Conservation (phyloP, 23 tunicate species). For the Halocynthia roretzi region DNA sequence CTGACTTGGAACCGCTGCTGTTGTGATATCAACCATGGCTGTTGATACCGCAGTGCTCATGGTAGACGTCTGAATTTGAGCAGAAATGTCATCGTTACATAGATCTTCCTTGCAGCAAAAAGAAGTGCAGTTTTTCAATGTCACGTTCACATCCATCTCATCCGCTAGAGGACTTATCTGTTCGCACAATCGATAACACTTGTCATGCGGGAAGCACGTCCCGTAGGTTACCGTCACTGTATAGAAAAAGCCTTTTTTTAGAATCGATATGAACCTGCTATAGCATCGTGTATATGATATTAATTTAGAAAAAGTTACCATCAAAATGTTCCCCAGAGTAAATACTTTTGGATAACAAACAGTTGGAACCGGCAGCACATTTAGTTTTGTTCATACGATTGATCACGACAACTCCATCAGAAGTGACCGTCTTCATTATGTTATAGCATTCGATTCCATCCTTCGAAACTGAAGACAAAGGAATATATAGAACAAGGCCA, state of each 20-base stretch:
- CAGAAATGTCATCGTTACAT: not conserved
- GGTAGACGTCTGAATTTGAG: not conserved
- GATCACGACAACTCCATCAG: not conserved
- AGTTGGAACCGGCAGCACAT: not conserved
- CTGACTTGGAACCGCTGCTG: not conserved
- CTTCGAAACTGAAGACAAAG: not conserved
- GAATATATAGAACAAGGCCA: not conserved
- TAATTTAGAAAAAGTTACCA: not conserved
- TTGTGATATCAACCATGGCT: not conserved
- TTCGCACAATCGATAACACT: not conserved
- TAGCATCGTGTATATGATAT: too few species aligned
- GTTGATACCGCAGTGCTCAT: not conserved
- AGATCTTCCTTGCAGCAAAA: not conserved
- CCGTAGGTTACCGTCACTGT: constrained; percentile 1
- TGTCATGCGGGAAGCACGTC: not conserved
- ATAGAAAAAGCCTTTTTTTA: not conserved
- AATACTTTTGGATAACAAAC: not conserved
- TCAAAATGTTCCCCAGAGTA: not conserved
- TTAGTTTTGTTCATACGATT: not conserved
- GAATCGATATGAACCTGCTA: too few species aligned
- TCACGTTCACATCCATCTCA: not conserved
- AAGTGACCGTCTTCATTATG: not conserved
- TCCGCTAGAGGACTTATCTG: not conserved
- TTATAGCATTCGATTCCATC: constrained; percentile 2
- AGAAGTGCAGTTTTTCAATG: not conserved